phyloP scores from a whole-genome alignment of 1,140 invertebrate species.

The Panagrolaimus sp. region DNA sequence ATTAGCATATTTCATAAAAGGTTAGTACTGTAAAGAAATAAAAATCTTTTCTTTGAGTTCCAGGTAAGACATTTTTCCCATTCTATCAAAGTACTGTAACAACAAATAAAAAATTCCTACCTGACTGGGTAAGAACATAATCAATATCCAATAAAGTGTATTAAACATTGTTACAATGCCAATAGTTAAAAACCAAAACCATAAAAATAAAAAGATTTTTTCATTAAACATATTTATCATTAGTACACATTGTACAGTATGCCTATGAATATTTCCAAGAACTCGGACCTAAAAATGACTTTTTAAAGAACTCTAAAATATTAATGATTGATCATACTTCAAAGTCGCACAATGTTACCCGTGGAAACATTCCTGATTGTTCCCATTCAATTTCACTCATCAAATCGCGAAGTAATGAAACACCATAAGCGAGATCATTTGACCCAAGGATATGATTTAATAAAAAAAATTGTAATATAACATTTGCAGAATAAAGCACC shows the following conservation, averaged over 20 bases:
- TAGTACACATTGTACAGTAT: conserved; percentile 58
- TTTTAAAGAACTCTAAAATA: not conserved
- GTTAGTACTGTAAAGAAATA: not conserved
- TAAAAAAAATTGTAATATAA: conserved; percentile 57
- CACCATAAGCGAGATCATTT: conserved; percentile 57
- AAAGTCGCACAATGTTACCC: conserved; percentile 58
- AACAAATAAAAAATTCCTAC: conserved; percentile 23
- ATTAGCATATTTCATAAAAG: too few relatives aligned
- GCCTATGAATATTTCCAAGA: conserved; percentile 58
- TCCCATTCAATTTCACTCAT: conserved; percentile 59
- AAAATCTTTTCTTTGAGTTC: not conserved
- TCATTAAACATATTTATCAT: conserved; percentile 60
- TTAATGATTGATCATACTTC: conserved; percentile 32
- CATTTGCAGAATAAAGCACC: conserved; percentile 58
- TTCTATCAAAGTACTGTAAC: not conserved
- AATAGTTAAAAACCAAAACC: conserved; percentile 59
- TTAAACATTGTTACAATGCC: conserved; percentile 56
- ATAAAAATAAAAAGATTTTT: conserved; percentile 58
- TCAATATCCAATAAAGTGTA: conserved; percentile 55
- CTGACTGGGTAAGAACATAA: conserved; percentile 58
- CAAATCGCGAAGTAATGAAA: conserved; percentile 54
- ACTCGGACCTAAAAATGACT: conserved; percentile 51
- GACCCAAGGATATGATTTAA: conserved; percentile 58
- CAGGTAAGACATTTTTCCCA: not conserved
- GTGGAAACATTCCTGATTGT: conserved; percentile 58